These are phyloP conservation scores for Thamnophis sirtalis DNA, from an alignment of 2,113 vertebrate species.

Conservation along the genomic window DNA sequence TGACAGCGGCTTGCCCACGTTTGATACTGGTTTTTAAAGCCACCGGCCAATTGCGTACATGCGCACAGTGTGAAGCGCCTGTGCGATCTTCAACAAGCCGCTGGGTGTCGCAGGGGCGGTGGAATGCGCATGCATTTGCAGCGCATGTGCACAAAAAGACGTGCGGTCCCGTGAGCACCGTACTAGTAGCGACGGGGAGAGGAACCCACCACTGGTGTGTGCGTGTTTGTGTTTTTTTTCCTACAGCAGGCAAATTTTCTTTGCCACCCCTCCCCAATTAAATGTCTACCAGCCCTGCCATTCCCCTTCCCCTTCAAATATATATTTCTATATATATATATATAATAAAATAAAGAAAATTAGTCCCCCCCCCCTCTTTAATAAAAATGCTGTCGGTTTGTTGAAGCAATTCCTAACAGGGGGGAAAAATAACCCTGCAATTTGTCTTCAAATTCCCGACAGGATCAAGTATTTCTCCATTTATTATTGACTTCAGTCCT, in stretches of 20 bases:
- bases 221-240: not conserved
- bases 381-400: slow-evolving; percentile 38
- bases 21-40: no score
- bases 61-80: no score
- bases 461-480: slow-evolving; percentile 57
- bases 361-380: not conserved
- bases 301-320: not conserved
- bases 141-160: no score
- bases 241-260: slow-evolving; percentile 48
- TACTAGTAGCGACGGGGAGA: no score
- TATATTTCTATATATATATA: not conserved
- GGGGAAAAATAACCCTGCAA: slow-evolving; percentile 6
- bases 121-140: no score
- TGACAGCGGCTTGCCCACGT: no score
- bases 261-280: slow-evolving; percentile 19
- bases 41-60: no score
- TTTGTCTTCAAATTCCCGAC: slow-evolving; percentile 39
- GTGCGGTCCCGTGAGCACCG: no score
- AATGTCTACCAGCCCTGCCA: slow-evolving; percentile 1
- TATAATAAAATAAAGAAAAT: slow-evolving; percentile 55
- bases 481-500: slow-evolving; percentile 57
- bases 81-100: no score
- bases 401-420: slow-evolving; percentile 31
- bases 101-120: no score
- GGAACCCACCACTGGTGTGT: not conserved